phyloP scores from a whole-genome alignment of 2,888 invertebrate species.

The Catocala fraxini region DNA sequence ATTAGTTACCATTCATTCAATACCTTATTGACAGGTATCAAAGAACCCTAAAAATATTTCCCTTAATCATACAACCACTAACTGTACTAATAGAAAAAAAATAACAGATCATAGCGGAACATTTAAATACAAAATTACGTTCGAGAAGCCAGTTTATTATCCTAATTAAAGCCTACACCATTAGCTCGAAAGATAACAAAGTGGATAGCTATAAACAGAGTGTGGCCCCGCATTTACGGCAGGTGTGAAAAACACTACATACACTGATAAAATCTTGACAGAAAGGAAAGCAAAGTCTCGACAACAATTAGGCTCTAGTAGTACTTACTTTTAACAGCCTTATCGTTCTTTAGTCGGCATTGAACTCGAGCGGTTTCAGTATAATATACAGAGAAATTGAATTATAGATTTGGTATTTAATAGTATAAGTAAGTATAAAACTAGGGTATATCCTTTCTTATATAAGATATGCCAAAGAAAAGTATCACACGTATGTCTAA shows the following conservation, averaged over 20 bases:
- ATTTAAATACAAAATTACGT: conserved; percentile 28
- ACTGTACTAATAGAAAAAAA: background rate
- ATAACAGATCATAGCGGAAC: conserved; percentile 20
- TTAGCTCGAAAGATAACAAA: conserved; percentile 54
- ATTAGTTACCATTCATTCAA: too few relatives aligned
- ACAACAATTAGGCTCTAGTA: conserved; percentile 48
- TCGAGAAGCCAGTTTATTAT: conserved; percentile 34
- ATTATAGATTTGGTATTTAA: background rate
- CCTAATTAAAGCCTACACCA: conserved; percentile 44
- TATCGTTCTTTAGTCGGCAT: background rate
- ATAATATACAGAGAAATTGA: background rate
- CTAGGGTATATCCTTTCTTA: too few relatives aligned
- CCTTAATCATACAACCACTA: background rate
- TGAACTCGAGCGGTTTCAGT: background rate
- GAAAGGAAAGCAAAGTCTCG: conserved; percentile 58
- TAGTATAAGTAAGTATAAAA: background rate
- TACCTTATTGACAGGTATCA: too few relatives aligned
- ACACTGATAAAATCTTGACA: conserved; percentile 51
- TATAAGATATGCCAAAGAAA: too few relatives aligned
- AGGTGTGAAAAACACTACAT: conserved; percentile 49
- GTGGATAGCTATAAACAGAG: conserved; percentile 55
- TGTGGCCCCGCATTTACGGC: conserved; percentile 52
- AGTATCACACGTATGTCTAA: too few relatives aligned
- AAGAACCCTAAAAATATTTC: too few relatives aligned
- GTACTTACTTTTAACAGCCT: conserved; percentile 6